Base-by-base conservation (phyloP, 2,113 vertebrate genomes). In the Platysteira castanea region DNA sequence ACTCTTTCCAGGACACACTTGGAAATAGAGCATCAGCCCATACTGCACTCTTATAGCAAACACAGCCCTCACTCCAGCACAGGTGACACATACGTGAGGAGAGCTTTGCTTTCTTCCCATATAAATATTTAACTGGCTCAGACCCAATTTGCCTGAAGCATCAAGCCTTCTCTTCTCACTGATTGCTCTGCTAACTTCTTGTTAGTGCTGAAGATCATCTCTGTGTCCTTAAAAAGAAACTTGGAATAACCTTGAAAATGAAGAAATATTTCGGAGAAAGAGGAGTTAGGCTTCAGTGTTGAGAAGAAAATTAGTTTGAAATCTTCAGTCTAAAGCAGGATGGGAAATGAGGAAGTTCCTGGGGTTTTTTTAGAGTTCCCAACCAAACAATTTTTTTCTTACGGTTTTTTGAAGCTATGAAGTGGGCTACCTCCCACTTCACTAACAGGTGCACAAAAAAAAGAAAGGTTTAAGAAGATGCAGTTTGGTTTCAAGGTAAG, bases 401-500 rank as follows among this genome's bases (percentile, higher is more conserved):
- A 0, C 9, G 1, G 7, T 49, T 80, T 79, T 60, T 35, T 49
- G 9, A 79, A 59, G 9, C 13, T 70, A 7, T 53, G 49, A 64
- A 69, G n/a, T 20, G 9, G 16, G 41, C 30, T 69, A 67, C 27
- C 27, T 92, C 47, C 74, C n/a, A n/a, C 31, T 44, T 59, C 69
- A 63, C 24, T 33, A 63, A 31, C 13, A 50, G 30, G 13, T 28
- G 31, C 5, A 30, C 49, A 47, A 63, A 46, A 53, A 46, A 22
- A 2, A 1, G 8, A 69, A 27, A 78, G 3, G 7, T 44, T 83
- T 52, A 67, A 65, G 31, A 46, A 5, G 15, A 49, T 28, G 15
- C 33, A 80, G 74, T 77, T 89, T 92, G 87, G 59, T 83, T 74
- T 93, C 67, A 79, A 91, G 67, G 84, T 56, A 92, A 69, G 81